Conservation (phyloP, 2,888 invertebrate genomes). For the Thereva unica region DNA sequence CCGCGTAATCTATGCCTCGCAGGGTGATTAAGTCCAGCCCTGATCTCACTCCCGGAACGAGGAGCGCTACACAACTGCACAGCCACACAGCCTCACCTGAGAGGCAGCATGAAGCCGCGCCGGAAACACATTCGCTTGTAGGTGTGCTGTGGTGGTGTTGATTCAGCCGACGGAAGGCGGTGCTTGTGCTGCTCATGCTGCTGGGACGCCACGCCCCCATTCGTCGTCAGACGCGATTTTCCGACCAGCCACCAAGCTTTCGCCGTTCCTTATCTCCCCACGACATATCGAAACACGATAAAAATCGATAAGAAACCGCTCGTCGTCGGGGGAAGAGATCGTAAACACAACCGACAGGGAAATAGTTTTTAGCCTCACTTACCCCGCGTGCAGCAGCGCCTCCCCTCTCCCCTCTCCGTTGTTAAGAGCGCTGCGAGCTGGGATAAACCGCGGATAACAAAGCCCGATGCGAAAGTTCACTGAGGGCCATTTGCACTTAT, state of each 20-base stretch:
- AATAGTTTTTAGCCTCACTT: conserved; percentile 13
- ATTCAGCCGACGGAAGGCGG: too few relatives aligned
- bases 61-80: not conserved
- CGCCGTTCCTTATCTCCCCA: not conserved
- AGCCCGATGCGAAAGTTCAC: not conserved
- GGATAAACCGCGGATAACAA: too few relatives aligned
- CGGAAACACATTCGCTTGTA: too few relatives aligned
- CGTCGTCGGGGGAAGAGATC: conserved; percentile 2
- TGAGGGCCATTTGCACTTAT: conserved; percentile 30
- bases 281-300: conserved; percentile 8
- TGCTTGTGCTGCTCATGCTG: too few relatives aligned
- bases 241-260: not conserved
- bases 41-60: not conserved
- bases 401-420: not conserved
- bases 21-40: conserved; percentile 6
- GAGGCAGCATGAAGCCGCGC: too few relatives aligned
- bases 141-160: too few relatives aligned
- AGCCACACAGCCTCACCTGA: not conserved
- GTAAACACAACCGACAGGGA: not conserved
- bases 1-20: not conserved
- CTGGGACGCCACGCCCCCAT: too few relatives aligned
- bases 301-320: conserved; percentile 20
- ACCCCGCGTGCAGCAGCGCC: not conserved
- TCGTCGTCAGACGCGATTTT: too few relatives aligned
- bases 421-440: too few relatives aligned